Evolutionary conservation across 2,797 vertebrate species (phyloP).

Genomic region (Chiloscyllium punctatum): DNA sequence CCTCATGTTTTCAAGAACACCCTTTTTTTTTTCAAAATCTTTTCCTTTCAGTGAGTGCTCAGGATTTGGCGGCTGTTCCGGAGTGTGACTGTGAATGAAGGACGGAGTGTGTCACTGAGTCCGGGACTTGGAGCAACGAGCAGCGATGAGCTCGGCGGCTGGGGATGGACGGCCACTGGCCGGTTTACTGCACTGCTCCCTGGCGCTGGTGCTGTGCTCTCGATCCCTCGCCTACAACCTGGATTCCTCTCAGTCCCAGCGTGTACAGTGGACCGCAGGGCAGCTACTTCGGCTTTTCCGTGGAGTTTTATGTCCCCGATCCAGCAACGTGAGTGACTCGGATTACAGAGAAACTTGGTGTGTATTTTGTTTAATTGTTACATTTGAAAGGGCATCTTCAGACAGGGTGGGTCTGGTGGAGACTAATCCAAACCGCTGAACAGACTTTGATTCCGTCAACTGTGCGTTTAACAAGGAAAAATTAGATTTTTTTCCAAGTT

Average conservation of each 20-base stretch:
- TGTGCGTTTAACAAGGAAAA: too few relatives aligned
- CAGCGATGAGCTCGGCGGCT: slow-evolving; percentile 40
- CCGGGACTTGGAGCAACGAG: slow-evolving; percentile 41
- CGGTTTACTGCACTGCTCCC: slow-evolving; percentile 38
- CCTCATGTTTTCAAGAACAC: not conserved
- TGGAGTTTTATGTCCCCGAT: slow-evolving; percentile 79
- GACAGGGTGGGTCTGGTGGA: too few relatives aligned
- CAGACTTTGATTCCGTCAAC: too few relatives aligned
- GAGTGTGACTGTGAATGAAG: slow-evolving; percentile 44
- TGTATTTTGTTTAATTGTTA: too few relatives aligned
- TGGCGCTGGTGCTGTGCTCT: slow-evolving; percentile 43
- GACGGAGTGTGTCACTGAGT: slow-evolving; percentile 42
- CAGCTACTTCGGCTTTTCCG: slow-evolving; percentile 81
- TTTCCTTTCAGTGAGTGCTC: too few relatives aligned
- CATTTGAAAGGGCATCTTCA: too few relatives aligned
- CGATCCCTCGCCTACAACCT: slow-evolving; percentile 68
- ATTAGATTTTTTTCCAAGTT: too few relatives aligned
- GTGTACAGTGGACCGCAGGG: slow-evolving; percentile 70
- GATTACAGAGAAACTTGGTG: not conserved
- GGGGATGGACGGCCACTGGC: slow-evolving; percentile 31
- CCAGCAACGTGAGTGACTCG: slow-evolving; percentile 63
- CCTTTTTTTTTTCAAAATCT: too few relatives aligned
- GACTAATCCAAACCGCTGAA: too few relatives aligned
- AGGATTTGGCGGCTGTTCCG: not conserved
- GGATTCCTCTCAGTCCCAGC: slow-evolving; percentile 68